Base-by-base conservation (phyloP, 2,113 vertebrate genomes). In the Neotoma lepida region DNA sequence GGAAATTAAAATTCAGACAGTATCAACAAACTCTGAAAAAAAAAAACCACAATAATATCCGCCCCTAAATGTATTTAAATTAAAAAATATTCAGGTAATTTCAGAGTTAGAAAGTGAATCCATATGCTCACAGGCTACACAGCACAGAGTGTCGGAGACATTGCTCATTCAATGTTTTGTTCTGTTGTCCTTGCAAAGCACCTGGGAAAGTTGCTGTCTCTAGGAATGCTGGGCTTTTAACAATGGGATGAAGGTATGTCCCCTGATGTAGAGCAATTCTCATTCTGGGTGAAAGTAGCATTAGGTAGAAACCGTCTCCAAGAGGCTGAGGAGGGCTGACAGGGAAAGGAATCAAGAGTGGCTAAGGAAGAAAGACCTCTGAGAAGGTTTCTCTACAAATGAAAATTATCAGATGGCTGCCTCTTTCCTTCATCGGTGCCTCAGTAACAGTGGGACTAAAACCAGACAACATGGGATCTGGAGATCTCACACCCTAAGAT, bases 51-150 rank as follows among this genome's bases (percentile, higher is more conserved):
- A 86, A 61, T 18, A 61, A 44, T 28, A 64, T 81, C 12, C 4
- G 9, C 39, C 24, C 87, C 74, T 4, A 20, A 49, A 74, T 66
- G 94, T 95, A 96, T 97, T 97, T 95, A 73, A 96, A 87, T 74
- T 89, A 86, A 35, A 89, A 78, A 94, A 93, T 63, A 71, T 68
- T 46, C 71, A 90, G 63, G 63, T 86, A 90, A 61, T 63, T 86
- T 90, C 63, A 73, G 61, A 94, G 20, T 44, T 89, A 90, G 64
- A 68, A 93, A 77, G 88, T 81, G 56, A 51, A 30, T 28, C n/a
- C 58, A 2, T 49, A 33, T 71, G 24, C 58, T 51, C 54, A 28
- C 49, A 54, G 68, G 54, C 9, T 56, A 9, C 24, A 84, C 58
- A 86, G 30, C 28, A 77, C 2, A 58, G 44, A n/a, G 4, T 15